Base-by-base conservation (phyloP, 2,888 invertebrate genomes). In the Diachrysia chrysitis region DNA sequence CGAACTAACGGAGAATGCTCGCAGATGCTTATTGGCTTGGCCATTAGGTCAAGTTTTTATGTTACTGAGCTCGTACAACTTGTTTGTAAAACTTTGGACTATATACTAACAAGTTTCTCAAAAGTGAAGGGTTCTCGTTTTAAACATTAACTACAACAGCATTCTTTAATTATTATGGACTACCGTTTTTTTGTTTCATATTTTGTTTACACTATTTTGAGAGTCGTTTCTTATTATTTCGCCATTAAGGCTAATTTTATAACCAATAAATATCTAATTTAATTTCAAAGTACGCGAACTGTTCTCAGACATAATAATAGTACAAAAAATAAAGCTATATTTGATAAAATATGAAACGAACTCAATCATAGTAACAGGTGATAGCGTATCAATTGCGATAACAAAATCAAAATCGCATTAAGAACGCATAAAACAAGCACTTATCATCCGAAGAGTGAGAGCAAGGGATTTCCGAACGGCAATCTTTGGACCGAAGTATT, bases 401-500 rank as follows among this genome's bases (percentile, higher is more conserved):
- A 73, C 78, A 79, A 69, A 57, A 69, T 61, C 58, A 69, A 79
- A 76, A 79, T 69, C 70, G 67, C 65, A 81, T 79, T 73, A 81
- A 25, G 17, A 69, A 62, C 68, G 14, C 61, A 68, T 70, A 73
- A 73, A 73, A 76, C 63, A 69, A 35, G 29, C 57, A 73, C 66
- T 78, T 80, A 65, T 69, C 58, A 69, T 55, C 75, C 29, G 35
- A 66, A 72, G 21, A 78, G 76, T 80, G 74, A 81, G 80, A 82
- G 80, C 70, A 78, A 75, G 81, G 83, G 85, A 85, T 87, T 87
- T 88, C 85, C 83, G 85, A 89, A 87, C 78, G 79, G 81, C 86
- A 90, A 83, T 89, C 88, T 89, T 87, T 86, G 82, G 78, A 84
- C 82, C 79, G 74, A 81, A 85, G 88, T 91, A 93, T 93, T 92